Base-by-base conservation (phyloP, 64 coral and sea anemone species). In the Pocillopora verrucosa region DNA sequence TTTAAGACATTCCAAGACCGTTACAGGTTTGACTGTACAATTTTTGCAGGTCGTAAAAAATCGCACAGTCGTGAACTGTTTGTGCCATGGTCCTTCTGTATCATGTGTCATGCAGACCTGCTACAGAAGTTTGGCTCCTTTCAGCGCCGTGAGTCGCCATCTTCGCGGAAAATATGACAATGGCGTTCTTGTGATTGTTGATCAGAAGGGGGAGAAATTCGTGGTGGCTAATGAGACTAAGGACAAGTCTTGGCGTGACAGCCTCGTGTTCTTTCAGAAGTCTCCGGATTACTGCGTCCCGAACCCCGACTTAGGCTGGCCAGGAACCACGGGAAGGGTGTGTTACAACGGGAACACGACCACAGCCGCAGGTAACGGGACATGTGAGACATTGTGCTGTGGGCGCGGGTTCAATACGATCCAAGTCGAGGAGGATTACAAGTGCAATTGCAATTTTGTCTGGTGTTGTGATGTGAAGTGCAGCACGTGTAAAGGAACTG, bases 401-500 rank as follows among this genome's bases (percentile, higher is more conserved):
- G 96, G 93, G 3, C 84, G 94, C 20, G 96, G 96, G 5, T 95
- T 93, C 38, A 95, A 95, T 20, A 93, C 96, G 13, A 91, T 98
- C 74, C 93, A 95, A 95, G 34, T 90, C 0, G 82, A 88, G 11
- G 85, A 88, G 58, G 88, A 89, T 19, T 86, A 83, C 65, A 86
- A 98, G 17, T 98, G 96, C 60, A 26, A 45, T 16, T 98, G 96
- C 30, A 87, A 86, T 79, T 98, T 98, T 86, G 79, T 95, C 6
- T 98, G 96, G 96, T 98, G 96, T 34, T 98, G 96, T 34, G 36
- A 51, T 63, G 91, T 98, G 3, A 88, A 95, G 35, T 98, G 96
- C 15, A 64, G 91, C 24, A 91, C 67, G 22, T 70, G 67, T 24
- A 70, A n/a, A 30, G 25, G 20, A 70, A 70, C 67, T n/a, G 67